Base-by-base conservation (phyloP, 2,797 vertebrate genomes). In the Rhinichthys osculus region DNA sequence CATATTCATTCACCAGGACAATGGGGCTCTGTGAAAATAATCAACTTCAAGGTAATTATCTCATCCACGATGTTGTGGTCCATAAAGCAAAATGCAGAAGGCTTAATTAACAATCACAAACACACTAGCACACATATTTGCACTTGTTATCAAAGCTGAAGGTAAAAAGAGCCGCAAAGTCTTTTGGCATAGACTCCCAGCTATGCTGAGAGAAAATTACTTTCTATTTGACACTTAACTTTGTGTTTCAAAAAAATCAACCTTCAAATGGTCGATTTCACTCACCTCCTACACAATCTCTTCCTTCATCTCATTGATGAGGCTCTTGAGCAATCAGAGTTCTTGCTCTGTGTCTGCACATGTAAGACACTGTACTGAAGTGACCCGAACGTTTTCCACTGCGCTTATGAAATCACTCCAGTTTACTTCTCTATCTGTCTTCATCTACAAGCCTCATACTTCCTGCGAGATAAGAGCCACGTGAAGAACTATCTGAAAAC, bases 311-410 rank as follows among this genome's bases (percentile, higher is more conserved):
- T 87, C 81, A 88, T 78, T 90, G 81, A 87, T 85, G 81, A 85
- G 85, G 66, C 74, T 81, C 81, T 90, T 79, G 71, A 88, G 83
- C 85, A 90, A 88, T 90, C 87, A 88, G 87, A 85, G 76, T 79
- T 81, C 69, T 33, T 88, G 81, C 76, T 81, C 64, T 76, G 74
- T 82, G 80, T 64, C 82, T 72, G 77, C 52, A 86, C 78, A 82
- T 67, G 70, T 42, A 67, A 83, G 57, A 78, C 70, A 54, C 78
- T 59, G 73, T 73, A 85, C 67, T 70, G 80, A 78, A 72, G 54
- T 84, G 73, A 84, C 82, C 73, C 1, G 16, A 67, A 14, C 52
- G 33, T 54, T 84, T 78, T 57, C 47, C 64, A 42, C 47, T 10
- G 23, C 14, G 50, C 67, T 80, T 85, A 47, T 69, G 76, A 86